These are phyloP conservation scores for Lampropteryx suffumata DNA, from an alignment of 2,888 invertebrate genomes.

Conservation along the genomic window DNA sequence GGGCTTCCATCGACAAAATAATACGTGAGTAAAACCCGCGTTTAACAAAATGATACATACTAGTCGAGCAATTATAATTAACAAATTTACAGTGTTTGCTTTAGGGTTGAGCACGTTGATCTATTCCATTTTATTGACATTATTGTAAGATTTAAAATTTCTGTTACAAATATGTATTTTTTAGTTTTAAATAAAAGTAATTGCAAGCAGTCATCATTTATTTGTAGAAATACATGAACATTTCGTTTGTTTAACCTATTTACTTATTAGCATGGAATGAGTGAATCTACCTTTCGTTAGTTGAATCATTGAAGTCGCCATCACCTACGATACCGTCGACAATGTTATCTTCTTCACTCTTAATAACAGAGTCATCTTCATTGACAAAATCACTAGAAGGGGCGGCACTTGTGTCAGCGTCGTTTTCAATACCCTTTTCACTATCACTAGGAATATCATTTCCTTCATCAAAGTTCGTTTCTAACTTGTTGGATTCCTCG, in stretches of 20 bases:
- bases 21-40: no score
- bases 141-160: no score
- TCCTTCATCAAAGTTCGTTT: constrained; percentile 4
- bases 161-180: no score
- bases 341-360: constrained; percentile 48
- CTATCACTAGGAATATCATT: constrained; percentile 4
- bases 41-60: no score
- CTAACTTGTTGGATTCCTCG: background rate
- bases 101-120: no score
- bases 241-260: background rate
- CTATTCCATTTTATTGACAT: no score
- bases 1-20: no score
- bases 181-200: no score
- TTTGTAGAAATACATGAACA: no score
- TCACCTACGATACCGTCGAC: constrained; percentile 29
- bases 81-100: no score
- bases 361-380: constrained; percentile 11
- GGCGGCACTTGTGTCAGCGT: background rate
- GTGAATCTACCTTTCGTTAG: constrained; percentile 16
- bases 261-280: constrained; percentile 13
- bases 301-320: constrained; percentile 15
- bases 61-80: no score
- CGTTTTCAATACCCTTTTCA: background rate
- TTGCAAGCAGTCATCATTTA: no score
- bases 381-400: constrained; percentile 17